These are phyloP conservation scores for Nesometra sesokonis DNA, from an alignment of 35 echinoderm and acorn worm genomes.

Conservation along the genomic window DNA sequence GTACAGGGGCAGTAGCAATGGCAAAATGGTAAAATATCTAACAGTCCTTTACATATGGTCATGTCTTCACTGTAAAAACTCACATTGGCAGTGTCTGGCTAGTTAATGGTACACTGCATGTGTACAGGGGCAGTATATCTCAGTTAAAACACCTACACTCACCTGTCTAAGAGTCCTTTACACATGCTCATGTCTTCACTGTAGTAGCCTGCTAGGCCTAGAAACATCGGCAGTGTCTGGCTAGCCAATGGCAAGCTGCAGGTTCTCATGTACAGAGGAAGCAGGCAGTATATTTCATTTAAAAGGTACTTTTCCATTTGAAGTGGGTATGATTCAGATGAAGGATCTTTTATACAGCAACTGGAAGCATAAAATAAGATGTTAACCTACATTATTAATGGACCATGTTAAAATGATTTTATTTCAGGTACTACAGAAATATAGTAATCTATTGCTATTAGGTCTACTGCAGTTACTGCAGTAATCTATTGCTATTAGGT, in stretches of 20 bases:
- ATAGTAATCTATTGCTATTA: too few species aligned
- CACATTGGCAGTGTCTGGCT: too few species aligned
- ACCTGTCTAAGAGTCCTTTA: constrained; percentile 81
- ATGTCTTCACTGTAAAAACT: too few species aligned
- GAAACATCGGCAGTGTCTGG: constrained; percentile 38
- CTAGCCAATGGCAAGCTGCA: constrained; percentile 20
- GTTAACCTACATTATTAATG: background rate
- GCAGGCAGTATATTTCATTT: constrained; percentile 48
- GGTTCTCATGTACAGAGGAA: constrained; percentile 53
- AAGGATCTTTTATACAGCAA: constrained; percentile 50
- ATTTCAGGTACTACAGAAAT: too few species aligned
- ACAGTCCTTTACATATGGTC: too few species aligned
- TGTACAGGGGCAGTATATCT: too few species aligned
- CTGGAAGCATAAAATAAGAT: constrained; percentile 14
- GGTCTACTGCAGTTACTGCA: too few species aligned
- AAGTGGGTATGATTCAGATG: constrained; percentile 15
- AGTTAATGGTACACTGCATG: too few species aligned
- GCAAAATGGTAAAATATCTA: too few species aligned
- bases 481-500: too few species aligned
- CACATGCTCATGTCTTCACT: constrained; percentile 52
- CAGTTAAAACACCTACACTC: constrained; percentile 15
- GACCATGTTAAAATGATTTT: too few species aligned
- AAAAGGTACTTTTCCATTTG: constrained; percentile 63
- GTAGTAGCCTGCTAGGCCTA: constrained; percentile 44
- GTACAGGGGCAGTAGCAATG: too few species aligned